phyloP scores from a whole-genome alignment of 2,113 vertebrate genomes.

The Brienomyrus longianalis region DNA sequence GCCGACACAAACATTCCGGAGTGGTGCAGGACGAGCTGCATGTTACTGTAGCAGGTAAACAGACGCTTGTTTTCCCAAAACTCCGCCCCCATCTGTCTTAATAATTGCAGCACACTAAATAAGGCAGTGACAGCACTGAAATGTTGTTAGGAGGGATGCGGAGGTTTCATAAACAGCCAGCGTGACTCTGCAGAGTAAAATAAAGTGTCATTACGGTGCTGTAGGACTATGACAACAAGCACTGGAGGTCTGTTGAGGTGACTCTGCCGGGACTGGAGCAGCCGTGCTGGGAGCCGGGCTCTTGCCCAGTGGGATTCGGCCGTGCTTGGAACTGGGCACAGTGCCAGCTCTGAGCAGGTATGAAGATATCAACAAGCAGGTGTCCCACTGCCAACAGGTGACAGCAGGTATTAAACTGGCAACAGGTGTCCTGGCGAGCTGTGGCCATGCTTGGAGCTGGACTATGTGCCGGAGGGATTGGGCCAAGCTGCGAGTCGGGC shows the following conservation, averaged over 20 bases:
- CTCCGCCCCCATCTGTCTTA: background rate
- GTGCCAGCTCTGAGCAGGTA: background rate
- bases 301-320: background rate
- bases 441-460: background rate
- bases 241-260: no score
- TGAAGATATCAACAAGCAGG: background rate
- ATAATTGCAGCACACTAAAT: background rate
- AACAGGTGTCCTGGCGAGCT: background rate
- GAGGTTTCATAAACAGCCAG: background rate
- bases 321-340: background rate
- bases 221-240: background rate
- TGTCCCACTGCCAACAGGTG: background rate
- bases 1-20: background rate
- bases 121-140: background rate
- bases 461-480: background rate
- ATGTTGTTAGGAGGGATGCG: background rate
- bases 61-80: background rate
- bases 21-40: background rate
- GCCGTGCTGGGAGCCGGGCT: background rate
- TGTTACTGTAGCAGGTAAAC: background rate
- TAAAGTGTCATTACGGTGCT: background rate
- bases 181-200: background rate
- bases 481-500: no score
- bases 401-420: background rate
- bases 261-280: no score